These are phyloP conservation scores for Frankliniella intonsa DNA, from an alignment of 2,888 invertebrate genomes.

Conservation along the genomic window DNA sequence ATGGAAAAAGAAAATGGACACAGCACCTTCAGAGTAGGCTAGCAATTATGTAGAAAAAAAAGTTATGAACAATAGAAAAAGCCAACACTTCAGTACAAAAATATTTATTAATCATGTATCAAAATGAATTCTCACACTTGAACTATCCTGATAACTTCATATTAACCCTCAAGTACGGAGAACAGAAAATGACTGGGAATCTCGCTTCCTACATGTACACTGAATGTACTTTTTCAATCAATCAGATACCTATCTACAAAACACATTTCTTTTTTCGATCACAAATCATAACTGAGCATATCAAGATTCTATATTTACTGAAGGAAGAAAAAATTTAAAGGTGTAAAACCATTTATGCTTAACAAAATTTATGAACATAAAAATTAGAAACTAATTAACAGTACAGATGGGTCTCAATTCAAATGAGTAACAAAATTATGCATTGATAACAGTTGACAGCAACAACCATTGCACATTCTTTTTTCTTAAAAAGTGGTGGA, in stretches of 20 bases:
- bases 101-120: constrained; percentile 26
- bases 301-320: constrained; percentile 1
- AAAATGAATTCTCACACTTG: constrained; percentile 25
- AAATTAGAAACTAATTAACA: constrained; percentile 22
- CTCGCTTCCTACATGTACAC: background rate
- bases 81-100: constrained; percentile 25
- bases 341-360: background rate
- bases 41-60: background rate
- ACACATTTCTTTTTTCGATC: background rate
- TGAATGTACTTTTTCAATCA: background rate
- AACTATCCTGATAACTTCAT: constrained; percentile 1
- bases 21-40: background rate
- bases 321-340: background rate
- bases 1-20: background rate
- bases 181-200: background rate
- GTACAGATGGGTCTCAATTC: background rate
- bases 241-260: constrained; percentile 9
- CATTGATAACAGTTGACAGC: constrained; percentile 4
- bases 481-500: background rate
- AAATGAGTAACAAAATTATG: background rate
- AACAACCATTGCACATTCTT: background rate
- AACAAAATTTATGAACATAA: background rate
- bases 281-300: constrained; percentile 27
- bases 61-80: constrained; percentile 6
- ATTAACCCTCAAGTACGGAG: background rate